These are phyloP conservation scores for Ceratitis capitata DNA, from an alignment of 1,140 invertebrate genomes.

Conservation along the genomic window DNA sequence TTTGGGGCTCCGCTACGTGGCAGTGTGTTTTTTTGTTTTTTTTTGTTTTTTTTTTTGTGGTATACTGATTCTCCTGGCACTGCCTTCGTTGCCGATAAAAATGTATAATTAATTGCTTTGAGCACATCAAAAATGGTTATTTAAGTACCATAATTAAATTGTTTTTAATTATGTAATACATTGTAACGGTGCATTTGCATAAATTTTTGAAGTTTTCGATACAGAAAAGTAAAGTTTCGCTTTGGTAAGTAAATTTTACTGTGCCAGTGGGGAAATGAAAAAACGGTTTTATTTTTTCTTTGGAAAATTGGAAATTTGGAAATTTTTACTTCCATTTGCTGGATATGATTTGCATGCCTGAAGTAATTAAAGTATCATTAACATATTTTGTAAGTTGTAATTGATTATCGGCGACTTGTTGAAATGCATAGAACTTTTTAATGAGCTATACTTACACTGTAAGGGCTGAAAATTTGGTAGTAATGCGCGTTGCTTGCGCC, in stretches of 20 bases:
- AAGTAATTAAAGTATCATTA: slow-evolving; percentile 25
- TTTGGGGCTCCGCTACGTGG: neutral
- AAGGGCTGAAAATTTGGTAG: no score
- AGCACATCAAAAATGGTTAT: neutral
- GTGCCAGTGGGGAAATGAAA: neutral
- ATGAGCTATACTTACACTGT: no score
- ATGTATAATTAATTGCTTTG: neutral
- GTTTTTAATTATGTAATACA: neutral
- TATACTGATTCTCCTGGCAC: no score
- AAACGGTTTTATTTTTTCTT: no score
- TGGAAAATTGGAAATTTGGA: no score
- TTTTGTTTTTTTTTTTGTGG: no score
- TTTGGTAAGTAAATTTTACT: no score
- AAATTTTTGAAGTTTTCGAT: neutral
- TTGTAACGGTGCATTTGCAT: neutral
- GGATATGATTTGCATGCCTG: neutral
- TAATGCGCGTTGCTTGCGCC: no score
- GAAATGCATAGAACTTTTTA: neutral
- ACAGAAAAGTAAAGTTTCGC: neutral
- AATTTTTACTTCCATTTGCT: neutral
- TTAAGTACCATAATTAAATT: neutral
- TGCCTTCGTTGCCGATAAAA: neutral
- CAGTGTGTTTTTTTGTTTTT: no score
- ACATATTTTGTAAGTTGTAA: slow-evolving; percentile 11
- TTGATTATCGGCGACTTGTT: neutral